phyloP scores from a whole-genome alignment of 2,888 invertebrate genomes.

The Oxyteleia sp. region DNA sequence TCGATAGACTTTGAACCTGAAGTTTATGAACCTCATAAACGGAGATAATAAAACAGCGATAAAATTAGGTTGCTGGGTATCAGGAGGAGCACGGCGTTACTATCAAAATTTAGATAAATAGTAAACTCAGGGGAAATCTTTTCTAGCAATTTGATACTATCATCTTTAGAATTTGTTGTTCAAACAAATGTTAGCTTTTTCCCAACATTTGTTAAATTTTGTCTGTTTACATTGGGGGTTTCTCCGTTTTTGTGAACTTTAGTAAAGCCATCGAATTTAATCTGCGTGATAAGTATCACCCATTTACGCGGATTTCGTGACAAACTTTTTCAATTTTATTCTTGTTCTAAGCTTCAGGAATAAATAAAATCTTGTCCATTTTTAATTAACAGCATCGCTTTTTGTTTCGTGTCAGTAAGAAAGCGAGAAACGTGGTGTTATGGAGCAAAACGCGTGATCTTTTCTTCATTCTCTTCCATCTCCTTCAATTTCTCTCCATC shows the following conservation, averaged over 20 bases:
- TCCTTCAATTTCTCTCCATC: constrained; percentile 26
- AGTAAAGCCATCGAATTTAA: constrained; percentile 4
- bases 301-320: too few species aligned
- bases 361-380: too few species aligned
- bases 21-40: constrained; percentile 44
- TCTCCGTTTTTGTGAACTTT: too few species aligned
- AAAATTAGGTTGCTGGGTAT: constrained; percentile 19
- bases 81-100: neutral
- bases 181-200: too few species aligned
- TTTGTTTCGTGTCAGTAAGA: constrained; percentile 7
- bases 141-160: too few species aligned
- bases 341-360: too few species aligned
- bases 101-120: constrained; percentile 22
- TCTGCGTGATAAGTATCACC: neutral
- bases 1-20: constrained; percentile 30
- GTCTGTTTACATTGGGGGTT: too few species aligned
- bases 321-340: too few species aligned
- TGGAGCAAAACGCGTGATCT: constrained; percentile 6
- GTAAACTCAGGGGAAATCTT: neutral
- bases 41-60: constrained; percentile 32
- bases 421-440: constrained; percentile 5
- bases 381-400: too few species aligned
- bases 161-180: too few species aligned
- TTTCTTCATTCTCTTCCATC: constrained; percentile 20
- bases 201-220: too few species aligned